Percentiles rank a stretch among this genome's conserved stretches.
Evolutionary conservation across 2,888 invertebrate species (phyloP).

Genomic region (Drosophila cognata): DNA sequence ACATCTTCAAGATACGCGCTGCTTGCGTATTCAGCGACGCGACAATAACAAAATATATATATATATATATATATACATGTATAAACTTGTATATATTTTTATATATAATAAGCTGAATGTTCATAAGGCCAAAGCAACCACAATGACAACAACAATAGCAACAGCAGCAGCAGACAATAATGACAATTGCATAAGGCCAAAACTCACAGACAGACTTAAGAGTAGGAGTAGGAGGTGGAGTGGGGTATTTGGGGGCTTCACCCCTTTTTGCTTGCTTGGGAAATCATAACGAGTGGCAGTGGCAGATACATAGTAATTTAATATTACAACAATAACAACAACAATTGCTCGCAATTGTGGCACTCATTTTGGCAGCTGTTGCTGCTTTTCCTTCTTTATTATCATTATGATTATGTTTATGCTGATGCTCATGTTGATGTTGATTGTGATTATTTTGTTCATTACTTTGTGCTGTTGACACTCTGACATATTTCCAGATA

Average conservation of each 20-base stretch:
- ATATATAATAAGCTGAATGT: slow-evolving; percentile 34
- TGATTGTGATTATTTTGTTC: slow-evolving; percentile 43
- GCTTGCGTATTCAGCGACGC: slow-evolving; percentile 31
- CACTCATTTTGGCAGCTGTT: slow-evolving; percentile 9
- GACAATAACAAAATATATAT: slow-evolving; percentile 36
- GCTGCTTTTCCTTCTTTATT: slow-evolving; percentile 24
- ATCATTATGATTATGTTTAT: slow-evolving; percentile 34
- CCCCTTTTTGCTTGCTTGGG: slow-evolving; percentile 42
- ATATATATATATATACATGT: slow-evolving; percentile 3
- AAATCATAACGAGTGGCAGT: slow-evolving; percentile 35
- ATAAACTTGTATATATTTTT: neutral
- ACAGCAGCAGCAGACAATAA: slow-evolving; percentile 34
- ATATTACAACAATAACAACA: slow-evolving; percentile 38
- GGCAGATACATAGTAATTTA: slow-evolving; percentile 46
- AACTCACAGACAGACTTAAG: slow-evolving; percentile 21
- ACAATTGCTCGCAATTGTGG: slow-evolving; percentile 10
- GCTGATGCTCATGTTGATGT: neutral
- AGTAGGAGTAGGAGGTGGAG: neutral
- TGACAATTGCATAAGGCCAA: slow-evolving; percentile 60
- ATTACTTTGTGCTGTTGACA: slow-evolving; percentile 53
- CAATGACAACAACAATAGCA: slow-evolving; percentile 14
- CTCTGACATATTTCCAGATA: slow-evolving; percentile 67
- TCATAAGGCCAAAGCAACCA: slow-evolving; percentile 46
- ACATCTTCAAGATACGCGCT: slow-evolving; percentile 49
- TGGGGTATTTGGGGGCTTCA: slow-evolving; percentile 4